Base-by-base conservation (phyloP, 2,888 invertebrate genomes). In the Ochropleura plecta region DNA sequence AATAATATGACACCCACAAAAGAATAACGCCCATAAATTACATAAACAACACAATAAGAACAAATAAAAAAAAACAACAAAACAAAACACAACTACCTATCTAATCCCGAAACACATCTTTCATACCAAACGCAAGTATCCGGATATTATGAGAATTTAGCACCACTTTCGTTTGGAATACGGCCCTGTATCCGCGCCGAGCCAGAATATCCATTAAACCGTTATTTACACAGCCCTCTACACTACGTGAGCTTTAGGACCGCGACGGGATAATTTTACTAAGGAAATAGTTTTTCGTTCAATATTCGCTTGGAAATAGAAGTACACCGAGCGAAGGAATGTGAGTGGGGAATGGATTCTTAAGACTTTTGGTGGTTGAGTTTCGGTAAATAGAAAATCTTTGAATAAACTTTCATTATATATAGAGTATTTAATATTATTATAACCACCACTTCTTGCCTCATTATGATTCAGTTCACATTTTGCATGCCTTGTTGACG, bases 141-240 rank as follows among this genome's bases (percentile, higher is more conserved):
- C 83, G 85, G 74, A 78, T 87, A 79, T 86, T 83, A 81, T 73
- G 71, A 88, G 81, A 86, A 82, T 84, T 79, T 78, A 72, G 70
- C 67, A 71, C 73, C 70, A 68, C 76, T 78, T 71, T 78, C 74
- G 66, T 48, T 42, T 68, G 57, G 78, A 82, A 72, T 83, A 74
- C 86, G 81, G 68, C 82, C 81, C 84, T 84, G 88, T 90, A 90
- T 90, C 90, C 90, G 88, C 88, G 87, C 88, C 88, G 88, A 90
- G 88, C 88, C 91, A 92, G 93, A 93, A 92, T 93, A 95, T 94
- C 95, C 93, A 95, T 95, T 95, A 94, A 92, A 91, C 82, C 91
- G 92, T 92, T 95, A 95, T 95, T 95, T 95, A 94, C 93, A 91
- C 90, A 92, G 90, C 92, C 91, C 93, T 94, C 91, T 81, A 83